Evolutionary conservation across 2,113 vertebrate species (phyloP), one percentile per base, ranked within the genome.

Genomic region (Panthera uncia): DNA sequence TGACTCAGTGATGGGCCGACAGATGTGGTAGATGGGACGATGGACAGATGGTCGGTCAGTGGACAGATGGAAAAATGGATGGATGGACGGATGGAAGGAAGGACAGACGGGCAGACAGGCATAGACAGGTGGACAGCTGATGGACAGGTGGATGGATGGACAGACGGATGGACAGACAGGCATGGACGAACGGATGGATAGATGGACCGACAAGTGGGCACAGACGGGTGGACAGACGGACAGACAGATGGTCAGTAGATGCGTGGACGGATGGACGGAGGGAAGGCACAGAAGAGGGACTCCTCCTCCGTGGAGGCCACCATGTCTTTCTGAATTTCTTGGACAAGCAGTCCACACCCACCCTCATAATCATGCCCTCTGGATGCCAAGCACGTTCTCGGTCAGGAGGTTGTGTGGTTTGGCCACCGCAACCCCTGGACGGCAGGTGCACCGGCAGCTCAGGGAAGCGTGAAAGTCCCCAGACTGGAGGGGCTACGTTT

Each of bases 381-480:
- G 88, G 89, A 73, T 74, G 41, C 97, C 29, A 25, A 38, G 69
- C 93, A 97, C 4, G 16, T 45, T 76, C 74, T 79, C 91, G 48
- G 27, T 38, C 25, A 50, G 41, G 38, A 76, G 88, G 65, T 8
- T 84, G 52, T 91, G 45, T 19, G 11, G 76, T 87, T 66, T 95
- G 71, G 96, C 85, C 74, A 19, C 94, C 65, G 45, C 94, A 95
- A 13, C 69, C 38, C 61, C 33, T 68, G 97, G 94, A 78, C 92
- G 50, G 66, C 95, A 98, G 98, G 97, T 69, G 36, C 27, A 68
- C 36, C 7, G 57, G 41, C 74, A 73, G 89, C 95, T 25, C 91
- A 92, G 61, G 61, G 0, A 38, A 36, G 78, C 69, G 61, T 21
- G n/a, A 3, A 78, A 50, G 91, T 95, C 48, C 96, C 13, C 55